phyloP scores from a whole-genome alignment of 2,888 invertebrate genomes.

The Lepidocyrtinus sp. region DNA sequence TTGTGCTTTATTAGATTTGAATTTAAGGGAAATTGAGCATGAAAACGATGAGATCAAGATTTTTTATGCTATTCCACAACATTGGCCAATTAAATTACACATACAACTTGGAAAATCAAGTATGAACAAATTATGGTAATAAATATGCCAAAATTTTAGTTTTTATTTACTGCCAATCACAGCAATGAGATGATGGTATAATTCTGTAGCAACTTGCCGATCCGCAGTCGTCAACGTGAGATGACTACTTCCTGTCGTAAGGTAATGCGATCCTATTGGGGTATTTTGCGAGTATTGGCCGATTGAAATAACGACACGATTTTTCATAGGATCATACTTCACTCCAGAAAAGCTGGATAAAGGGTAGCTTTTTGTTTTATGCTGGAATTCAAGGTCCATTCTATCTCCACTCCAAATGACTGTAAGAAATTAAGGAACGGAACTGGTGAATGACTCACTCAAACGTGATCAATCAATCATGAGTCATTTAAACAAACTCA shows the following conservation, averaged over 20 bases:
- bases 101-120: too few relatives aligned
- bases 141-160: neutral
- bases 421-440: too few relatives aligned
- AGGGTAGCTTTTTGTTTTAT: slow-evolving; percentile 68
- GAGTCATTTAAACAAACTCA: too few relatives aligned
- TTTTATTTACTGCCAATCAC: slow-evolving; percentile 55
- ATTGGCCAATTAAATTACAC: too few relatives aligned
- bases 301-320: slow-evolving; percentile 63
- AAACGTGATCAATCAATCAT: too few relatives aligned
- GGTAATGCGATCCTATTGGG: slow-evolving; percentile 63
- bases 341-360: slow-evolving; percentile 64
- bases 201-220: slow-evolving; percentile 62
- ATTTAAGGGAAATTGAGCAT: too few relatives aligned
- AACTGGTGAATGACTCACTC: too few relatives aligned
- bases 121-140: too few relatives aligned
- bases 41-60: too few relatives aligned
- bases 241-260: slow-evolving; percentile 61
- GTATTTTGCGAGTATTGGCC: slow-evolving; percentile 47
- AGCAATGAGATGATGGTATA: slow-evolving; percentile 67
- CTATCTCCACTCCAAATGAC: slow-evolving; percentile 68
- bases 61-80: too few relatives aligned
- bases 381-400: slow-evolving; percentile 69
- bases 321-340: slow-evolving; percentile 67
- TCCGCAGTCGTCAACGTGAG: slow-evolving; percentile 64
- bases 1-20: too few relatives aligned